Base-by-base conservation (phyloP, 2,113 vertebrate species). In the Lepisosteus oculatus region DNA sequence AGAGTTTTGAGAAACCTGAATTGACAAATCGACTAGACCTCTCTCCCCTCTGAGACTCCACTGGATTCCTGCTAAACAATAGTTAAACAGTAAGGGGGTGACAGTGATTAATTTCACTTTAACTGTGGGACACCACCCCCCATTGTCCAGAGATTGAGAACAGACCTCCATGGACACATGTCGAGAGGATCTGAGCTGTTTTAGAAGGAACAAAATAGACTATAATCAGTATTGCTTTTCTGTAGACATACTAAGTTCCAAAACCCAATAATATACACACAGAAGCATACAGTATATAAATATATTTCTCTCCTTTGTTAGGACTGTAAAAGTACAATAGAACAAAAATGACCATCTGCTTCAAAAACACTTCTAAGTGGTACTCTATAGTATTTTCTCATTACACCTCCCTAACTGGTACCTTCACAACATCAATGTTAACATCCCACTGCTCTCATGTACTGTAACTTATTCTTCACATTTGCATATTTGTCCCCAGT, bases 51-150 rank as follows among this genome's bases (percentile, higher is more conserved):
- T 17, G 43, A 14, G 17, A 51, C 43, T 29, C 45, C 61, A n/a
- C 43, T 51, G 47, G 47, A 9, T 51, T 57, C 42, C 51, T 57
- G 70, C n/a, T 17, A 0, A n/a, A 12, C 43, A 55, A 9, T 63
- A 43, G 44, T 55, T 68, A 41, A 69, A 42, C 67, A n/a, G 54
- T 54, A 9, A 51, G 5, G 47, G 29, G 47, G 5, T 51, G 67
- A 74, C 73, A 61, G 55, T 75, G 73, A 75, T 61, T 29, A 75
- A 70, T 70, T 45, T n/a, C 51, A 43, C 2, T 59, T n/a, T 59
- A 43, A 55, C 62, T 8, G 5, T 41, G n/a, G 43, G 14, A 41
- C 6, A n/a, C n/a, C 43, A 64, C 42, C 29, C 29, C 29, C 47
- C 54, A 45, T 71, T 14, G 54, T 45, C 8, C 7, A 61, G 68